A percentile compares a stretch with the other conserved stretches of the same genome.
phyloP scores from a whole-genome alignment of 2,113 vertebrate genomes.

The Baryphthengus martii region DNA sequence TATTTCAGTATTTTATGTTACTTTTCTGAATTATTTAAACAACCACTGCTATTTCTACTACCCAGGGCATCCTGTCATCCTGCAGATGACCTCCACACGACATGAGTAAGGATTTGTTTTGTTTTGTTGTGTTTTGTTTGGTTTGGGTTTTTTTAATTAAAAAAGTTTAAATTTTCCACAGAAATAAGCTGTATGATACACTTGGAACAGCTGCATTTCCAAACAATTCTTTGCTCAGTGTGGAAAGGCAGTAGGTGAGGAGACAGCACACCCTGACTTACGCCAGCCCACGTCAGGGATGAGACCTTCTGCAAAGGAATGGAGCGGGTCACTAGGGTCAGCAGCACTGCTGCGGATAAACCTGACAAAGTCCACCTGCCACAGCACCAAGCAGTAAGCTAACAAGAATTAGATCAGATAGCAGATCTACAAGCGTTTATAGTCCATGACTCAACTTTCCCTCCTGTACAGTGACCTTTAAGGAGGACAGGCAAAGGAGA shows the following conservation, averaged over 20 bases:
- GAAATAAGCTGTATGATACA: neutral
- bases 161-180: neutral
- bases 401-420: constrained; percentile 37
- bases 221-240: neutral
- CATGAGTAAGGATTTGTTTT: accelerated
- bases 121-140: too few species aligned
- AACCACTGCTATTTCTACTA: neutral
- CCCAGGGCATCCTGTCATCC: neutral
- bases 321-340: neutral
- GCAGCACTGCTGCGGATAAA: neutral
- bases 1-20: neutral
- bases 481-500: neutral
- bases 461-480: constrained; percentile 40
- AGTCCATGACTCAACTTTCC: constrained; percentile 48
- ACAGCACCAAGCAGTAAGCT: neutral
- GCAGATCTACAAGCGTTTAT: constrained; percentile 30
- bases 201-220: neutral
- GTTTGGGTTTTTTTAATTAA: too few species aligned
- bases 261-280: neutral
- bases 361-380: constrained; percentile 30
- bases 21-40: neutral
- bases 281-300: neutral
- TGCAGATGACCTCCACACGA: accelerated
- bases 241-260: neutral
- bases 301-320: neutral